Evolutionary conservation across 2,113 vertebrate genomes (phyloP).

Genomic region (Tachycineta bicolor): DNA sequence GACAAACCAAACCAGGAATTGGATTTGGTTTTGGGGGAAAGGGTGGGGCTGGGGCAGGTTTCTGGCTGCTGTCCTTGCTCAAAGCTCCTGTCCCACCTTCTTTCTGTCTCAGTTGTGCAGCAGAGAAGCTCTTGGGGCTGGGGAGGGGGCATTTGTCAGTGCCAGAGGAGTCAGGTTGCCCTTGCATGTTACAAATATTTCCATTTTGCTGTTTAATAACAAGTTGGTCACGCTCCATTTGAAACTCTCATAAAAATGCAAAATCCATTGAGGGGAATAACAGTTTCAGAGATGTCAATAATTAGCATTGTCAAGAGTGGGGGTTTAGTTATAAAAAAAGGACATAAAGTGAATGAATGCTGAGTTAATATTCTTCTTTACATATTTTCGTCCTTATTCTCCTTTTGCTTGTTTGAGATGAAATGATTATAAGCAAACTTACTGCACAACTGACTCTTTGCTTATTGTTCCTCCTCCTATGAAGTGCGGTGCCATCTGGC

Average conservation of each 20-base stretch:
- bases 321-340: neutral
- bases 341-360: neutral
- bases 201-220: neutral
- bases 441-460: constrained; percentile 47
- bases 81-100: neutral
- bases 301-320: neutral
- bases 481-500: constrained; percentile 52
- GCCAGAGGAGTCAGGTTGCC: neutral
- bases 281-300: neutral
- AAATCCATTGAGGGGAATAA: neutral
- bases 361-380: neutral
- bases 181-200: neutral
- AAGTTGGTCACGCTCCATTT: neutral
- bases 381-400: neutral
- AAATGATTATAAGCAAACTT: constrained; percentile 42
- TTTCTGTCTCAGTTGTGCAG: neutral
- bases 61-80: neutral
- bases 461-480: constrained; percentile 36
- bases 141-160: neutral
- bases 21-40: neutral
- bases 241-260: neutral
- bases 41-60: neutral
- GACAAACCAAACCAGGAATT: neutral
- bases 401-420: constrained; percentile 21
- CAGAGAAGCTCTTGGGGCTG: neutral